Evolutionary conservation across 2,113 vertebrate genomes (phyloP).

Genomic region (Anas platyrhynchos): DNA sequence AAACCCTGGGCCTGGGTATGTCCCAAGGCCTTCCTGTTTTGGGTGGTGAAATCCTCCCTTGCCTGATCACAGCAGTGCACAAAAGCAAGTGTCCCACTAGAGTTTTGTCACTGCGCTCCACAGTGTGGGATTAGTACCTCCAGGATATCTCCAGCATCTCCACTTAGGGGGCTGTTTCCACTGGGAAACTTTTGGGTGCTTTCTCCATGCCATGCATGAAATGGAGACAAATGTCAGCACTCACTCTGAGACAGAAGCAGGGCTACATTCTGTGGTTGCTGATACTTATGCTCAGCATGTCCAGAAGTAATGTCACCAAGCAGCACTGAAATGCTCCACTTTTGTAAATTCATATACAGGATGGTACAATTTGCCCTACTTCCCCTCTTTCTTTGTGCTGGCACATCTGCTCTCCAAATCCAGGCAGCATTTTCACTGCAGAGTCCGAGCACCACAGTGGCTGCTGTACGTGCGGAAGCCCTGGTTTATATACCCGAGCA

Average conservation of each 20-base stretch:
- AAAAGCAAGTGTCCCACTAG: neutral
- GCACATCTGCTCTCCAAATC: neutral
- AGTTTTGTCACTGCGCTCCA: neutral
- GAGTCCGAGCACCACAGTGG: rapidly evolving
- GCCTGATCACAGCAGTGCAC: neutral
- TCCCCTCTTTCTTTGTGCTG: neutral
- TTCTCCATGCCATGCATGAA: neutral
- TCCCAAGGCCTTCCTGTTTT: neutral
- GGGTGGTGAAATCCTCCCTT: neutral
- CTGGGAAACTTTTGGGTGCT: neutral
- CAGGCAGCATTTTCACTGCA: neutral
- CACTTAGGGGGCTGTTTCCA: neutral
- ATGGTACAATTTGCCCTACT: neutral
- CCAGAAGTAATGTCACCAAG: neutral
- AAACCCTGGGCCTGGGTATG: neutral
- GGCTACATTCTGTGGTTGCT: neutral
- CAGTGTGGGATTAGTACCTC: neutral
- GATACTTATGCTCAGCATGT: neutral
- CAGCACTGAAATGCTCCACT: neutral
- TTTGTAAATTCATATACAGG: neutral
- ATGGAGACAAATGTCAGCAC: neutral
- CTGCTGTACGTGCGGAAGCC: neutral
- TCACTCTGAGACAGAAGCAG: neutral
- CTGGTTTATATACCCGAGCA: neutral
- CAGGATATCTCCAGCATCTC: neutral